These are phyloP conservation scores for Burhinus bistriatus DNA, from an alignment of 2,113 vertebrate species.

Conservation along the genomic window DNA sequence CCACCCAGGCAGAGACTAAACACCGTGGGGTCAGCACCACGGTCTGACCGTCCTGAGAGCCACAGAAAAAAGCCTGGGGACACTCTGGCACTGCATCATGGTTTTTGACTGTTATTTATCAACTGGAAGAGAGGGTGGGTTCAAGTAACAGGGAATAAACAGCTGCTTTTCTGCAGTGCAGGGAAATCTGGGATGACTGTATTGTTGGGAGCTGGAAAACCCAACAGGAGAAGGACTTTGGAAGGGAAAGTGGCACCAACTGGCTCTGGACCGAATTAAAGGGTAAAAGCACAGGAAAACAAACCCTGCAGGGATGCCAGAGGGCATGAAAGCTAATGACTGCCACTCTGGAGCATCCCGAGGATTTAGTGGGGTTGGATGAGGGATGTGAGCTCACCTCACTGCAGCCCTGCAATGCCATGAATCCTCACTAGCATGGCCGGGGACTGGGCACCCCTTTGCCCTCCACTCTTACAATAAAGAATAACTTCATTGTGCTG, in stretches of 20 bases:
- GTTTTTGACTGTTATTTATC: not conserved
- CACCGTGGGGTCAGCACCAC: fast-evolving
- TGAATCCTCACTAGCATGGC: fast-evolving
- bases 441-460: not conserved
- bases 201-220: not conserved
- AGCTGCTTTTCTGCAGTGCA: not conserved
- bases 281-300: not conserved
- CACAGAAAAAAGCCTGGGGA: not conserved
- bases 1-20: not conserved
- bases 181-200: not conserved
- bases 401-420: fast-evolving
- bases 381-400: not conserved
- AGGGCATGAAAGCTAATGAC: not conserved
- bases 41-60: not conserved
- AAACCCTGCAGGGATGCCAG: not conserved
- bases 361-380: not conserved
- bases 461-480: not conserved
- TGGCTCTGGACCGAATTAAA: not conserved
- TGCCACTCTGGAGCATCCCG: not conserved
- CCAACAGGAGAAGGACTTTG: not conserved
- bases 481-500: not conserved
- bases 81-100: fast-evolving
- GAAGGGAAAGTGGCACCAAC: not conserved
- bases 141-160: not conserved
- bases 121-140: fast-evolving